Evolutionary conservation across 2,797 vertebrate species (phyloP).

Genomic region (Urosaurus nigricauda): DNA sequence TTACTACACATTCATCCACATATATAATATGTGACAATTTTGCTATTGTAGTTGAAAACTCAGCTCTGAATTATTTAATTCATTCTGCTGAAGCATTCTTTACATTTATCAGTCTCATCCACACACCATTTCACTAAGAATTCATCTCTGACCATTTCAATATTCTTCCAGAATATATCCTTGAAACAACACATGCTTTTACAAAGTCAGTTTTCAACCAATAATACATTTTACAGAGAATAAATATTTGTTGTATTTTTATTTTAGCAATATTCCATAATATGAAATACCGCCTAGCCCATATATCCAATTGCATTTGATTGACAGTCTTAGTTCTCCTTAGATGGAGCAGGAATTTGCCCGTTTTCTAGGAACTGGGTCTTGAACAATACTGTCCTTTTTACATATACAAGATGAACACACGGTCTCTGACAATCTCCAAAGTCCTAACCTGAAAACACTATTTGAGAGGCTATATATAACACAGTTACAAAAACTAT

Average conservation of each 20-base stretch:
- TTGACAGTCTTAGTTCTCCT: slow-evolving; percentile 50
- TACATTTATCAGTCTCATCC: slow-evolving; percentile 15
- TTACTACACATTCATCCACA: slow-evolving; percentile 71
- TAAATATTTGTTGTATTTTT: slow-evolving; percentile 70
- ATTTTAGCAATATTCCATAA: slow-evolving; percentile 66
- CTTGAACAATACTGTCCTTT: slow-evolving; percentile 88
- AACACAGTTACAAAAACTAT: slow-evolving; percentile 99
- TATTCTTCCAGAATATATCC: slow-evolving; percentile 43
- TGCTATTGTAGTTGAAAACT: slow-evolving; percentile 60
- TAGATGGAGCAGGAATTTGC: slow-evolving; percentile 97
- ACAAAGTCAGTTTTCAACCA: slow-evolving; percentile 49
- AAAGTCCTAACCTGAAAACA: slow-evolving; percentile 95
- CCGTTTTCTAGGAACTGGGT: slow-evolving; percentile 92
- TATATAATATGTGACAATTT: slow-evolving; percentile 70
- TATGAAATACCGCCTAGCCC: slow-evolving; percentile 63
- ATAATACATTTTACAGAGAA: slow-evolving; percentile 57
- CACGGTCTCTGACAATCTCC: slow-evolving; percentile 93
- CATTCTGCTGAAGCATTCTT: slow-evolving; percentile 62
- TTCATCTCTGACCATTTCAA: slow-evolving; percentile 51
- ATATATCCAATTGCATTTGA: slow-evolving; percentile 37
- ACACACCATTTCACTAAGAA: slow-evolving; percentile 37
- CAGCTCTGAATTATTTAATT: slow-evolving; percentile 52
- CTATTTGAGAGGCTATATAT: slow-evolving; percentile 99
- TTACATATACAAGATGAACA: slow-evolving; percentile 88
- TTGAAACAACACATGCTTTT: slow-evolving; percentile 57